phyloP scores from a whole-genome alignment of 2,888 invertebrate species.

The Orthonevra nobilis region DNA sequence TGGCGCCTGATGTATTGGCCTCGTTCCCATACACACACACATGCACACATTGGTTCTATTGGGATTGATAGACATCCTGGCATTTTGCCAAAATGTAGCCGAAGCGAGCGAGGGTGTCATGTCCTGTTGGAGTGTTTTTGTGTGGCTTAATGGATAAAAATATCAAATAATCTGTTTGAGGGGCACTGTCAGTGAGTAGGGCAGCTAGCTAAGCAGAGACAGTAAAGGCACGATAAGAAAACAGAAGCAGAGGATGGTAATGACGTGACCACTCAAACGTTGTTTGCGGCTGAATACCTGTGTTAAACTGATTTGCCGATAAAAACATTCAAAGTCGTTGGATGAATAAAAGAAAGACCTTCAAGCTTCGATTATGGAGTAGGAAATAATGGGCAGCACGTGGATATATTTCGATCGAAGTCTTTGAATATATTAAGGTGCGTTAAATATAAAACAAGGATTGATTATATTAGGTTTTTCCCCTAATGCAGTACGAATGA shows the following conservation, averaged over 20 bases:
- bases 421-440: too few species aligned
- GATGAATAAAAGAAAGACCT: slow-evolving; percentile 27
- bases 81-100: slow-evolving; percentile 40
- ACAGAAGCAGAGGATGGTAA: slow-evolving; percentile 10
- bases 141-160: slow-evolving; percentile 25
- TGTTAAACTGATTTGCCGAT: slow-evolving; percentile 28
- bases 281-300: slow-evolving; percentile 9
- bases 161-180: slow-evolving; percentile 24
- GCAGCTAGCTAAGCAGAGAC: background rate
- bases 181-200: slow-evolving; percentile 3
- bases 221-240: slow-evolving; percentile 15
- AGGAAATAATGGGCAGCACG: too few species aligned
- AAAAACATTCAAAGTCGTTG: slow-evolving; percentile 34
- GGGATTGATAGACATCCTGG: slow-evolving; percentile 53
- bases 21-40: slow-evolving; percentile 17
- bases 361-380: slow-evolving; percentile 1
- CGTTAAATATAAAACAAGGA: too few species aligned
- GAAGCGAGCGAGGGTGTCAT: slow-evolving; percentile 1
- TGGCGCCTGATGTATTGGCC: slow-evolving; percentile 36
- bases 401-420: too few species aligned
- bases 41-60: slow-evolving; percentile 34
- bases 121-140: background rate
- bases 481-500: too few species aligned
- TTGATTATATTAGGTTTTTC: too few species aligned
- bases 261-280: slow-evolving; percentile 42